Evolutionary conservation across 2,113 vertebrate genomes (phyloP), one percentile per base, ranked within the genome.

Genomic region (Megaleporinus macrocephalus): DNA sequence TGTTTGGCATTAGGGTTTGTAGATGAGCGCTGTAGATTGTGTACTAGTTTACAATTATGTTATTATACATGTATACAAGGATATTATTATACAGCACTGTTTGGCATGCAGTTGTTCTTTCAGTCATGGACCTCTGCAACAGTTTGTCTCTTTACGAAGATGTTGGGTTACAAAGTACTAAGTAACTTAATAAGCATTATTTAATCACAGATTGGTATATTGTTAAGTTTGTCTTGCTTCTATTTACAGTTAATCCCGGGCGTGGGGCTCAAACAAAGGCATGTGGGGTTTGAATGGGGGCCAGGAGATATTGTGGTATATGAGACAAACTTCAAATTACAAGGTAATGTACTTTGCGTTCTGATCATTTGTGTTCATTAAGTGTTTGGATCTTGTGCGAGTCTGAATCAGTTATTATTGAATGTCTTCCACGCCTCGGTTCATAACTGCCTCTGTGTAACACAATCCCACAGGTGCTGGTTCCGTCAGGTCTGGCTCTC

Each of bases 241-340:
- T 69, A 16, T 65, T 15, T 73, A 3, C 89, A 99, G 97, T 86
- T 91, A 41, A 95, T 98, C 78, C 95, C 95, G 47, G 95, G 93
- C 3, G 84, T 93, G 49, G 93, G 95, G 82, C 89, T 92, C n/a
- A 86, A 88, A 53, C 87, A 93, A 70, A 93, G 91, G n/a, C 96
- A 97, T 83, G 89, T 98, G 82, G 96, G 96, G 62, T 98, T 98
- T 90, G 95, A 94, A 9, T 99, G 98, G 97, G 97, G 96, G 74
- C 97, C 96, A 7, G 96, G 96, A 10, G 96, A 98, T 80, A 95
- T 97, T 87, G 91, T 98, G 78, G 91, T 96, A 4, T 98, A 96
- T 83, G 97, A 98, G 89, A 97, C 97, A 0, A 87, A 87, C 15
- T 94, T 94, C 89, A 91, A 89, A 73, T 82, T 87, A 47, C 80